Base-by-base conservation (phyloP, 2,797 vertebrate species). In the Rhinella marina region DNA sequence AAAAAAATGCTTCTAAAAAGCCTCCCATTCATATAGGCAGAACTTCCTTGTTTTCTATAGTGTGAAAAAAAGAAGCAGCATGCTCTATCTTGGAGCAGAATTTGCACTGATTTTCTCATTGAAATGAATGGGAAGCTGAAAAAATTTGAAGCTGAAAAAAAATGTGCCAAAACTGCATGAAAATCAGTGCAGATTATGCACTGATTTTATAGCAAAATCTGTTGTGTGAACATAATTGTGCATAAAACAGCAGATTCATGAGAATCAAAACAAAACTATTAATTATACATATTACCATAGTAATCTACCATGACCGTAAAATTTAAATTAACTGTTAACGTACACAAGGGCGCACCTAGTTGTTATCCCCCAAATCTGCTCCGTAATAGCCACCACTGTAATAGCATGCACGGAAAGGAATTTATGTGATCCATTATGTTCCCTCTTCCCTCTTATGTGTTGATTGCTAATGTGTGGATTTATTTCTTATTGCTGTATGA, bases 301-400 rank as follows among this genome's bases (percentile, higher is more conserved):
- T 94, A 93, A 94, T 94, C 94, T 94, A 92, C 92, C 93, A 94
- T 92, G 85, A 92, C 88, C 92, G 52, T 92, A 90, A 90, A 86
- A 90, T 87, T 84, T 93, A 94, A 92, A 70, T 92, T 17, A 72
- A 17, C 68, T 29, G 88, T 90, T 87, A 89, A 91, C 86, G 88
- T 88, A 88, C 90, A 90, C 91, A 92, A 92, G 88, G 68, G 79
- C 92, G 93, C 86, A 93, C 90, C 91, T 92, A 89, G 86, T 87
- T 90, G 61, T 86, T 91, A 86, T 92, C 88, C 89, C 76, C 88
- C 62, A 92, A 88, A 84, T 0, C 14, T 70, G 4, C 29, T 41
- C 68, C 21, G 3, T 50, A 73, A 73, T 48, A 73, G 41, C 52
- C 82, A 77, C 87, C 90, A 91, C 72, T 90, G 79, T 90, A 90